phyloP scores from a whole-genome alignment of 1,140 invertebrate genomes.

The Diploscapter pachys region DNA sequence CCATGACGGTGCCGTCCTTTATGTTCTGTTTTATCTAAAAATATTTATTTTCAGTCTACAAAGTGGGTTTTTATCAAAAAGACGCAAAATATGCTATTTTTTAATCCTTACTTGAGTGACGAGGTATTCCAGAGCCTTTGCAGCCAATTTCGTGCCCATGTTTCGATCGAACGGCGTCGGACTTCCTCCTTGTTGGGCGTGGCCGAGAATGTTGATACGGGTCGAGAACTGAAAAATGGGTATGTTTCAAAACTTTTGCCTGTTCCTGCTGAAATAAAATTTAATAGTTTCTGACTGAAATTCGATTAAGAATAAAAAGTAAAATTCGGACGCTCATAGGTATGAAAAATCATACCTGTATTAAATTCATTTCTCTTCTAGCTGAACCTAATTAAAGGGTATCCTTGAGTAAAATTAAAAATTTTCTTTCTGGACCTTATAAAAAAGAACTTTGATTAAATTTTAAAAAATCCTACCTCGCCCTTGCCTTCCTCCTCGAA shows the following conservation, averaged over 20 bases:
- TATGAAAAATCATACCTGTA: too few relatives aligned
- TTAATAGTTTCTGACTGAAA: too few relatives aligned
- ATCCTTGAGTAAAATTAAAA: too few relatives aligned
- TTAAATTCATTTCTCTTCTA: too few relatives aligned
- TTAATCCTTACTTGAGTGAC: constrained; percentile 57
- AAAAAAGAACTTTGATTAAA: background rate
- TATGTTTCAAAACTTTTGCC: constrained; percentile 1
- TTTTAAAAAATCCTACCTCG: constrained; percentile 41
- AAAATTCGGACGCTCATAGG: too few relatives aligned
- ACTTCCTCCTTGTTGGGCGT: constrained; percentile 70
- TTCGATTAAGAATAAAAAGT: too few relatives aligned
- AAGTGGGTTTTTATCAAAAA: background rate
- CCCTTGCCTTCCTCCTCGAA: constrained; percentile 96
- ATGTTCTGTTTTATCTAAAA: constrained; percentile 3
- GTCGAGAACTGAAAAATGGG: constrained; percentile 45
- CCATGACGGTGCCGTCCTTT: constrained; percentile 5
- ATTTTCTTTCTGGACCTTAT: too few relatives aligned
- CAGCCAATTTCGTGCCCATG: constrained; percentile 95
- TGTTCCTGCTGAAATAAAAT: too few relatives aligned
- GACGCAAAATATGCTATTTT: background rate
- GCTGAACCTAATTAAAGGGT: too few relatives aligned
- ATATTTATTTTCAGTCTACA: background rate
- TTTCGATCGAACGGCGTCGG: constrained; percentile 97
- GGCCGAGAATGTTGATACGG: constrained; percentile 52
- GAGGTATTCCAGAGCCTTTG: constrained; percentile 82